Conservation (phyloP, 1,140 invertebrate genomes). For the Bombus ignitus region DNA sequence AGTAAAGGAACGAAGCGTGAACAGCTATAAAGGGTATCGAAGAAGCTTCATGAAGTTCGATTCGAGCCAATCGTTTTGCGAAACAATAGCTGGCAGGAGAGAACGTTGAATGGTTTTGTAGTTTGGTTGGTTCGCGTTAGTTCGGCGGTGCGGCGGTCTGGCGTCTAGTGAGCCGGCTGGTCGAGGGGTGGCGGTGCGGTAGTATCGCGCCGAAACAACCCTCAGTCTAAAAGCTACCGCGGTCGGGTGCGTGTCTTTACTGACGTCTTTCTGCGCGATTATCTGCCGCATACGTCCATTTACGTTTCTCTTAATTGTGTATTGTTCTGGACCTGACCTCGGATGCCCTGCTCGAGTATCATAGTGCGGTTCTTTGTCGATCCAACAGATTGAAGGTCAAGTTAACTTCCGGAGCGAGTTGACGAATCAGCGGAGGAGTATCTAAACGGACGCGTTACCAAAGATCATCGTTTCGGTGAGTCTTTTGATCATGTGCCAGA, state of each 20-base stretch:
- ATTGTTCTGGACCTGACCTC: neutral
- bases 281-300: constrained; percentile 23
- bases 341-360: neutral
- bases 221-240: constrained; percentile 74
- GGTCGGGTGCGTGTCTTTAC: constrained; percentile 56
- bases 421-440: constrained; percentile 5
- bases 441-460: constrained; percentile 15
- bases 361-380: neutral
- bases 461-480: constrained; percentile 53
- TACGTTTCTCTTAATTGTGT: neutral
- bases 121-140: neutral
- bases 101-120: neutral
- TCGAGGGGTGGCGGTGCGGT: constrained; percentile 71
- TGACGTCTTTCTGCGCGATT: constrained; percentile 5
- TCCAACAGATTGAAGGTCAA: neutral
- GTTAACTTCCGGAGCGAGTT: neutral
- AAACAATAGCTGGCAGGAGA: constrained; percentile 26
- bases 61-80: constrained; percentile 16
- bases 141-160: neutral
- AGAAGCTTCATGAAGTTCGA: neutral
- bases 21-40: too few relatives aligned
- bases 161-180: constrained; percentile 37
- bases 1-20: neutral
- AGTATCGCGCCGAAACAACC: constrained; percentile 65
- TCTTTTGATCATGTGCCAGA: constrained; percentile 55